Conservation (phyloP, 37 sponge, comb jelly and placozoan species). For the Cliona cf. orientalis region DNA sequence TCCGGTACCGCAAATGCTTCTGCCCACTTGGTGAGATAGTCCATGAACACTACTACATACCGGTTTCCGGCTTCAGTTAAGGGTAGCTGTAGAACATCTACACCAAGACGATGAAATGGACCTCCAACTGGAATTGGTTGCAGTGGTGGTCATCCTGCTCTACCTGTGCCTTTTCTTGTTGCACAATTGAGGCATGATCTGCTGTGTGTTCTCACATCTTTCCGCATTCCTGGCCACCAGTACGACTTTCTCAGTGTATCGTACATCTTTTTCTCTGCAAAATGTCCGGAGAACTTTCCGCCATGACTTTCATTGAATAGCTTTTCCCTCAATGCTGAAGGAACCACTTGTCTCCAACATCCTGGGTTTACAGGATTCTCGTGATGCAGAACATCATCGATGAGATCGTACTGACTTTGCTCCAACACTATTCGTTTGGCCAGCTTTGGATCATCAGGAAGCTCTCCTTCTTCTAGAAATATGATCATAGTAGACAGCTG, state of each 20-base stretch:
- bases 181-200: too few relatives aligned
- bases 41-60: too few relatives aligned
- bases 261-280: conserved; percentile 1
- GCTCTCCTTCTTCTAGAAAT: background rate
- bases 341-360: conserved; percentile 5
- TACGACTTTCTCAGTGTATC: conserved; percentile 14
- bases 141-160: too few relatives aligned
- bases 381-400: conserved; percentile 25
- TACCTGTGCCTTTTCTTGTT: too few relatives aligned
- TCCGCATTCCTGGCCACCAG: too few relatives aligned
- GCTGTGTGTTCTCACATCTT: too few relatives aligned
- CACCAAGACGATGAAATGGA: too few relatives aligned
- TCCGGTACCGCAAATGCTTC: too few relatives aligned
- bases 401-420: conserved; percentile 7
- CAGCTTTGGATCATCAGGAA: conserved; percentile 15
- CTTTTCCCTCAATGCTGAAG: background rate
- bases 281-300: conserved; percentile 30
- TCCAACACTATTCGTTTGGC: conserved; percentile 13
- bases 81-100: too few relatives aligned
- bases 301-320: conserved; percentile 19
- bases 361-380: background rate
- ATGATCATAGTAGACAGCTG: conserved; percentile 1
- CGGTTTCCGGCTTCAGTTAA: too few relatives aligned
- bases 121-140: too few relatives aligned
- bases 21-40: too few relatives aligned